These are phyloP conservation scores for Gymnocephalus cernua DNA, from an alignment of 2,113 vertebrate species.

Conservation along the genomic window DNA sequence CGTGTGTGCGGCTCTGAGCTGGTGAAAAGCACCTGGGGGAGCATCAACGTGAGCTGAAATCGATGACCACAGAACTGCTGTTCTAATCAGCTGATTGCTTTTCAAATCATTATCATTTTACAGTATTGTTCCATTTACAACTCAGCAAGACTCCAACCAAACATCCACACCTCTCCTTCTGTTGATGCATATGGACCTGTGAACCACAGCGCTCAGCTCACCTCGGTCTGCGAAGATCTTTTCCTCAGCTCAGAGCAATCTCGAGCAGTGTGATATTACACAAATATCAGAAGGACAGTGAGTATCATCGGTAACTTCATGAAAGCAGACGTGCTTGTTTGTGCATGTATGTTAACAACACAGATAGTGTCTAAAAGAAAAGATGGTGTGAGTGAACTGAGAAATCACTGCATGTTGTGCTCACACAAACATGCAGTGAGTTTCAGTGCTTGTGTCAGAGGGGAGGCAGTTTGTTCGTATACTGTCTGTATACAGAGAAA, in stretches of 20 bases:
- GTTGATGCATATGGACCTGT: conserved; percentile 68
- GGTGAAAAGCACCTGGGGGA: conserved; percentile 42
- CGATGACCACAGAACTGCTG: conserved; percentile 58
- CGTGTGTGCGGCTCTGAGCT: conserved; percentile 1
- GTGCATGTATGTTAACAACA: conserved; percentile 55
- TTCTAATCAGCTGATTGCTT: conserved; percentile 71
- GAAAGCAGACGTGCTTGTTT: conserved; percentile 36
- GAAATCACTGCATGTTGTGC: conserved; percentile 56
- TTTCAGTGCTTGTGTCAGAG: conserved; percentile 70
- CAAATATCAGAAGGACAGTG: conserved; percentile 46
- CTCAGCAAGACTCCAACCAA: conserved; percentile 70
- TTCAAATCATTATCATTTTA: conserved; percentile 73
- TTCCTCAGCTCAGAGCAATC: conserved; percentile 27
- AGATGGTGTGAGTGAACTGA: conserved; percentile 44
- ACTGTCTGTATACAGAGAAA: conserved; percentile 76
- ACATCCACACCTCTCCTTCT: conserved; percentile 72
- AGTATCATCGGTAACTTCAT: conserved; percentile 11
- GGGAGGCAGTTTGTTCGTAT: conserved; percentile 80
- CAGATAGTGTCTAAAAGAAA: conserved; percentile 41
- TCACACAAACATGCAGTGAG: conserved; percentile 49
- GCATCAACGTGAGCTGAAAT: conserved; percentile 26
- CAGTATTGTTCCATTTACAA: conserved; percentile 82
- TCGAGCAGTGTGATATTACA: conserved; percentile 8
- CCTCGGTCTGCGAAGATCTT: conserved; percentile 46
- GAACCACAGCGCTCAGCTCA: conserved; percentile 48